Percentiles rank a stretch among this genome's conserved stretches.
These are phyloP conservation scores for Ptyas mucosa DNA, from an alignment of 2,113 vertebrate genomes.

Conservation along the genomic window DNA sequence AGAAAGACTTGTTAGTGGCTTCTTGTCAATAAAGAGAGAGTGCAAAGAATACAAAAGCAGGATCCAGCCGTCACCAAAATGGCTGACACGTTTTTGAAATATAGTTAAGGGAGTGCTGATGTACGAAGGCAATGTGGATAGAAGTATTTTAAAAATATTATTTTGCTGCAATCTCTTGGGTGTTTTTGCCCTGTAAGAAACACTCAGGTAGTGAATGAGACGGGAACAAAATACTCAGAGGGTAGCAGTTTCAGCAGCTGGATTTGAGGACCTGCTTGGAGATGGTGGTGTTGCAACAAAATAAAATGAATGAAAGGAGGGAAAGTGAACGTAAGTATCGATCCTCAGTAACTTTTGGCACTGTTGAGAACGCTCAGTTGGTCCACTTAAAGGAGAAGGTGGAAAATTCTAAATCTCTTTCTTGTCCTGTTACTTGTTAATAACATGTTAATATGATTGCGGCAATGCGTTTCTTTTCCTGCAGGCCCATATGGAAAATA, in stretches of 20 bases:
- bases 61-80: not conserved
- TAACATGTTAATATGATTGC: not conserved
- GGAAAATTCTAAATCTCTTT: not conserved
- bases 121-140: accelerated
- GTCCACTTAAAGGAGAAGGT: not conserved
- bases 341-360: not conserved
- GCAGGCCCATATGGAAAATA: not conserved
- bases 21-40: not conserved
- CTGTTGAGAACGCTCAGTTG: not conserved
- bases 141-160: not conserved
- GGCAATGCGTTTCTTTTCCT: not conserved
- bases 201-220: not conserved
- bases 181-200: not conserved
- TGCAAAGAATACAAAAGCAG: slow-evolving; percentile 3
- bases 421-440: not conserved
- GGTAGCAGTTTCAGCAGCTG: not conserved
- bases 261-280: not conserved
- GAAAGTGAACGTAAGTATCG: not conserved
- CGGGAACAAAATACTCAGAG: not conserved
- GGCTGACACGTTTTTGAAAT: not conserved
- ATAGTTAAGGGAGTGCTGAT: not conserved
- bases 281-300: not conserved
- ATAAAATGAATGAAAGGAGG: not conserved
- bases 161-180: not conserved
- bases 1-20: not conserved